These are phyloP conservation scores for Coracias cyanogaster DNA, from an alignment of 2,797 vertebrate genomes.

Conservation along the genomic window DNA sequence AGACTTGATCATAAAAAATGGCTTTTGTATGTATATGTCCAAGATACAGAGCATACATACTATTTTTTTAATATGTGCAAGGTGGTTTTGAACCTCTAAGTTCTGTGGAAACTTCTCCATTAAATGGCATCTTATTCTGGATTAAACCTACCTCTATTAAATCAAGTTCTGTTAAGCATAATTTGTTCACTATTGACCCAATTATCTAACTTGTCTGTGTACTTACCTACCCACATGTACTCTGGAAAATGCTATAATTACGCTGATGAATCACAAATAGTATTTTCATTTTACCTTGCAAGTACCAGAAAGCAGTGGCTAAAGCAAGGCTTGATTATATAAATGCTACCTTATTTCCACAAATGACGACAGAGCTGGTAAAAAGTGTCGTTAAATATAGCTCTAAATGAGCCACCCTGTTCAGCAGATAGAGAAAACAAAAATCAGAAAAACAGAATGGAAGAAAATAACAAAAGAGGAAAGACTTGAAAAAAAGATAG, in stretches of 20 bases:
- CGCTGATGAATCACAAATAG: slow-evolving; percentile 53
- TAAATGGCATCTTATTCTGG: neutral
- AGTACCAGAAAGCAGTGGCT: neutral
- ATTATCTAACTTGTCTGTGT: slow-evolving; percentile 30
- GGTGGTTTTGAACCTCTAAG: neutral
- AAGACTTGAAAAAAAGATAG: neutral
- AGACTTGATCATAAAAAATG: neutral
- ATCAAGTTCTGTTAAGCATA: slow-evolving; percentile 4
- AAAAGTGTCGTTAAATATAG: neutral
- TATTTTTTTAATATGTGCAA: neutral
- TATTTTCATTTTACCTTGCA: slow-evolving; percentile 45
- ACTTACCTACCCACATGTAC: slow-evolving; percentile 12
- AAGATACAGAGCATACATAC: neutral
- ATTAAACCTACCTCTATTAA: slow-evolving; percentile 4
- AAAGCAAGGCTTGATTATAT: slow-evolving; percentile 44
- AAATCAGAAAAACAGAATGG: neutral
- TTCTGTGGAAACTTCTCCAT: neutral
- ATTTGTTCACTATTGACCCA: slow-evolving; percentile 33
- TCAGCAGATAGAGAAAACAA: slow-evolving; percentile 8
- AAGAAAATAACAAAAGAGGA: neutral
- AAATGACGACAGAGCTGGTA: slow-evolving; percentile 29
- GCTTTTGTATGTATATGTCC: neutral
- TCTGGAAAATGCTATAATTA: slow-evolving; percentile 45
- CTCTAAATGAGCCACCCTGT: neutral
- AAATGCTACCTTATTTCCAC: slow-evolving; percentile 44